Conservation (phyloP, 2,888 invertebrate genomes). For the Acanthopleura granulata region DNA sequence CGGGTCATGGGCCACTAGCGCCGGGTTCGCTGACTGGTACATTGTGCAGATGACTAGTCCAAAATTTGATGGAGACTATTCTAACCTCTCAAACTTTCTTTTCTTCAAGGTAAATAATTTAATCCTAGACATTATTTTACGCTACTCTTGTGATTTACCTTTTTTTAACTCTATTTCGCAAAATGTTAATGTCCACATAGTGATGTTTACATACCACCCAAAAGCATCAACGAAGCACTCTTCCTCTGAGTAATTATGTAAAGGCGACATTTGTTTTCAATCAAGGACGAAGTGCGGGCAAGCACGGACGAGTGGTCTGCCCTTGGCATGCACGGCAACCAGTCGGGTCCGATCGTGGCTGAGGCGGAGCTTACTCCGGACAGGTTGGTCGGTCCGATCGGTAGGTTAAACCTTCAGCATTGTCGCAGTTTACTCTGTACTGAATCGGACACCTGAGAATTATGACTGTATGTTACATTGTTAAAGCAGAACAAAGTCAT, state of each 20-base stretch:
- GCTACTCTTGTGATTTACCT: no score
- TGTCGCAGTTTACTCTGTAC: neutral
- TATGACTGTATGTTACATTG: no score
- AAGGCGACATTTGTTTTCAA: no score
- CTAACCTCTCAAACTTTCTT: conserved; percentile 7
- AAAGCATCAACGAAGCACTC: no score
- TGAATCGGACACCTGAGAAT: no score
- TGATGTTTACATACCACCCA: no score
- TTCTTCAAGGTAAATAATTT: conserved; percentile 6
- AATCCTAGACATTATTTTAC: no score
- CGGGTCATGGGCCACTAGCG: conserved; percentile 19
- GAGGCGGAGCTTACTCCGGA: neutral
- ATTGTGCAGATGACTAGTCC: conserved; percentile 4
- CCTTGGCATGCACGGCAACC: conserved; percentile 18
- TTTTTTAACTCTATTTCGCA: no score
- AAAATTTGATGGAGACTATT: neutral
- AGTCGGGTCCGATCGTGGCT: conserved; percentile 15
- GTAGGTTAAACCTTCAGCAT: neutral
- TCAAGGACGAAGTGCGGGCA: conserved; percentile 20
- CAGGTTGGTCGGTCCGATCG: conserved; percentile 13
- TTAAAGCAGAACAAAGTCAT: no score
- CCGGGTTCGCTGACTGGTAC: conserved; percentile 19
- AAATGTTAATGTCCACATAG: no score
- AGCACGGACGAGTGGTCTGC: conserved; percentile 20
- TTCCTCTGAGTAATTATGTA: no score